phyloP scores from a whole-genome alignment of 64 coral and sea anemone species.

The Porites australiensis region DNA sequence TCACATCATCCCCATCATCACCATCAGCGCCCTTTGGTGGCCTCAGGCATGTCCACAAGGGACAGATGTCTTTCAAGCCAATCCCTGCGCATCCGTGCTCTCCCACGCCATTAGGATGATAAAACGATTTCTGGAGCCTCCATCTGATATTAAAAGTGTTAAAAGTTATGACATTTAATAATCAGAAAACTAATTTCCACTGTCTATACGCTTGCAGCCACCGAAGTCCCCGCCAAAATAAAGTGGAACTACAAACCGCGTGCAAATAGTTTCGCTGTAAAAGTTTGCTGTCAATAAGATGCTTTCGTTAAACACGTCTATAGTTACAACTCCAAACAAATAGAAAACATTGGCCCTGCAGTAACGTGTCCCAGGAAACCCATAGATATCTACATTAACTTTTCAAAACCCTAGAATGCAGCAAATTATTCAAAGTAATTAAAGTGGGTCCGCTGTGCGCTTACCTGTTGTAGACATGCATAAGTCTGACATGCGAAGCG shows the following conservation, averaged over 20 bases:
- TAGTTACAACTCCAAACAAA: too few relatives aligned
- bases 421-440: background rate
- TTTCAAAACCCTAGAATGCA: background rate
- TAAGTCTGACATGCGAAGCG: constrained; percentile 35
- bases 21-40: background rate
- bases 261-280: too few relatives aligned
- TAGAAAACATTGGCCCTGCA: too few relatives aligned
- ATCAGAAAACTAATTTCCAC: background rate
- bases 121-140: constrained; percentile 75
- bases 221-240: too few relatives aligned
- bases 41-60: constrained; percentile 12
- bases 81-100: constrained; percentile 35
- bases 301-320: too few relatives aligned
- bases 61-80: constrained; percentile 35
- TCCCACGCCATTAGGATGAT: constrained; percentile 44
- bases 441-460: background rate
- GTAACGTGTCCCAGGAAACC: too few relatives aligned
- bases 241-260: too few relatives aligned
- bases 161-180: background rate
- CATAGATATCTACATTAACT: too few relatives aligned
- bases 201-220: too few relatives aligned
- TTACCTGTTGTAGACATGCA: constrained; percentile 73
- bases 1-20: background rate
- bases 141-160: constrained; percentile 49
- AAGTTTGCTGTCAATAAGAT: too few relatives aligned